phyloP scores from a whole-genome alignment of 2,888 invertebrate species.

The Candidula unifasciata region DNA sequence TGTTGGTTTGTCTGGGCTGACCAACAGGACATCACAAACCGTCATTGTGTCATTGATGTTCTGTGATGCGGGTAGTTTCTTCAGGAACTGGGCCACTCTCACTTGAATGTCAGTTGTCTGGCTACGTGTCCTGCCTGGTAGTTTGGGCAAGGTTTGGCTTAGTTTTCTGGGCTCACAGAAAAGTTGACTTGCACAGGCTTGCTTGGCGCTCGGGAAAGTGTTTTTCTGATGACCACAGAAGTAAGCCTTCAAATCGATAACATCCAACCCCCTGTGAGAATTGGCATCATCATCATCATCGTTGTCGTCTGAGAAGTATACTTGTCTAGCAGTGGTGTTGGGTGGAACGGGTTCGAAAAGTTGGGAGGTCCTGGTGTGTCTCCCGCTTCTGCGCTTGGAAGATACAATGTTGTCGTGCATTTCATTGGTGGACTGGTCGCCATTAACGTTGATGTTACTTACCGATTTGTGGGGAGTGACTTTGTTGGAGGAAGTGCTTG shows the following conservation, averaged over 20 bases:
- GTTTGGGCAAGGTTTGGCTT: too few relatives aligned
- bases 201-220: not conserved
- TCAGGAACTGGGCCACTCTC: conserved; percentile 22
- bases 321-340: not conserved
- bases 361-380: not conserved
- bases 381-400: conserved; percentile 6
- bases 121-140: not conserved
- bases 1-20: not conserved
- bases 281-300: conserved; percentile 62
- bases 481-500: too few relatives aligned
- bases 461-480: too few relatives aligned
- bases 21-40: not conserved
- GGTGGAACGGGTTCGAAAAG: conserved; percentile 35
- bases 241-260: conserved; percentile 64
- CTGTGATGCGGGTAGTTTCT: not conserved
- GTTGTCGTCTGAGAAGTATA: conserved; percentile 42
- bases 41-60: not conserved
- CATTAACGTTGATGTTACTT: too few relatives aligned
- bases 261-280: conserved; percentile 61
- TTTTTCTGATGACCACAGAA: conserved; percentile 57
- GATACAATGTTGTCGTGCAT: conserved; percentile 45
- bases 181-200: not conserved
- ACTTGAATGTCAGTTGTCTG: not conserved
- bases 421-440: conserved; percentile 45
- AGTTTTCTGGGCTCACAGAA: not conserved